A percentile compares a stretch with the other conserved stretches of the same genome.
Evolutionary conservation across 2,888 invertebrate genomes (phyloP).

Genomic region (Lasioglossum lativentre): DNA sequence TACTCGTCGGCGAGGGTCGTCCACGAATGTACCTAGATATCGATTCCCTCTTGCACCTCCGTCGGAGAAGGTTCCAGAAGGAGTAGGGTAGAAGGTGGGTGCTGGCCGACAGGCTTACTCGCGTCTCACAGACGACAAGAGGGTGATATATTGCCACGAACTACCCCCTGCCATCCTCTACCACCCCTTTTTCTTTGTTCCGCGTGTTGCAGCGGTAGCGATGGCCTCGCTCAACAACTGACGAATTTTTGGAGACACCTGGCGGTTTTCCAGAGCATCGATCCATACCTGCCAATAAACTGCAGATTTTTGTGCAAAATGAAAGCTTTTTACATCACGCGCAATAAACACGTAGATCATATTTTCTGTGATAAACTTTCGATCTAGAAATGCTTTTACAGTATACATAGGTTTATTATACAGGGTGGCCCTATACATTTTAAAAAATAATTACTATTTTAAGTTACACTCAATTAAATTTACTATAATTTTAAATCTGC

Average conservation of each 20-base stretch:
- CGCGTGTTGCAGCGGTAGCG: slow-evolving; percentile 44
- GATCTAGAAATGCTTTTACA: too few relatives aligned
- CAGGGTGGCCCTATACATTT: too few relatives aligned
- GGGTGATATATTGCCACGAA: slow-evolving; percentile 83
- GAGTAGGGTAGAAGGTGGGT: slow-evolving; percentile 72
- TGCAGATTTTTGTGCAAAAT: neutral
- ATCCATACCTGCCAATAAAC: neutral
- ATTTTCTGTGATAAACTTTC: too few relatives aligned
- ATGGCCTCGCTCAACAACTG: slow-evolving; percentile 43
- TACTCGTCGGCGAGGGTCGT: slow-evolving; percentile 46
- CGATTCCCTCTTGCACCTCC: slow-evolving; percentile 76
- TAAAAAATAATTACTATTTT: too few relatives aligned
- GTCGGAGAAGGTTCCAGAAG: slow-evolving; percentile 56
- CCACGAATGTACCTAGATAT: slow-evolving; percentile 67
- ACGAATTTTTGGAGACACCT: neutral
- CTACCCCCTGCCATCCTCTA: slow-evolving; percentile 71
- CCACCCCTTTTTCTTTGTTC: slow-evolving; percentile 37
- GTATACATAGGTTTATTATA: too few relatives aligned
- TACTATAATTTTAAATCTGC: too few relatives aligned
- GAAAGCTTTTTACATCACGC: neutral
- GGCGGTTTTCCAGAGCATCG: neutral
- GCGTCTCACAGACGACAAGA: slow-evolving; percentile 82
- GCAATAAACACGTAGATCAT: too few relatives aligned
- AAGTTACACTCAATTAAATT: too few relatives aligned
- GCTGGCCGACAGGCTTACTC: slow-evolving; percentile 82